Evolutionary conservation across 2,888 invertebrate genomes (phyloP), one percentile per base, ranked within the genome.

Genomic region (Malthinus flaveolus): DNA sequence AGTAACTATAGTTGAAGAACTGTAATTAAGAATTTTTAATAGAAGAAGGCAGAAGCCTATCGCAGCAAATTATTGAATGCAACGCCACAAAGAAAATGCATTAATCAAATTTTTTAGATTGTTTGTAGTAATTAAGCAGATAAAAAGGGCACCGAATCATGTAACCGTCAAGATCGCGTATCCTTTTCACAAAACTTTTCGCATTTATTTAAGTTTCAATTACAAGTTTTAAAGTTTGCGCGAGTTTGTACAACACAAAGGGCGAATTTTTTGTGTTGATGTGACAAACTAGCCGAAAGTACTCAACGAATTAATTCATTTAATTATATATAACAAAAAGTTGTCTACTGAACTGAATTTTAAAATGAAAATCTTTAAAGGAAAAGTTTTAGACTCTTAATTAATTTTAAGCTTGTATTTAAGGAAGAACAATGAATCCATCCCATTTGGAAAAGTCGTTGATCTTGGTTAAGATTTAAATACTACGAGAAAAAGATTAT

Each of bases 131-230:
- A 42, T 42, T 34, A 32, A 12, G 36, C 12, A 47, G 35, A 42
- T 31, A 52, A 57, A 52, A 52, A 48, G 34, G 32, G 55, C 33
- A 39, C 45, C 44, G 44, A 59, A 59, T 59, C 59, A 54, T 39
- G 59, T n/a, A 47, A 44, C 57, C 52, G 57, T 48, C 57, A 57
- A 32, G 50, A 11, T 50, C 49, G 55, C 32, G 34, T 54, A 59
- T 59, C 50, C 59, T 39, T 35, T 46, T 49, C 53, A 33, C 36
- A 15, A 55, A 59, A 59, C 55, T 59, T 59, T 55, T 32, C 45
- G 46, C 54, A 59, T 59, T 59, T 59, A 55, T 59, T 55, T 59
- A 59, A 54, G 59, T 59, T 59, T 59, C 59, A 55, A 55, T 55
- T 59, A 55, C 49, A 59, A 59, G 55, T 59, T 59, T 59, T 12